These are phyloP conservation scores for Ophioninae sp. DNA, from an alignment of 2,888 invertebrate genomes.

Conservation along the genomic window DNA sequence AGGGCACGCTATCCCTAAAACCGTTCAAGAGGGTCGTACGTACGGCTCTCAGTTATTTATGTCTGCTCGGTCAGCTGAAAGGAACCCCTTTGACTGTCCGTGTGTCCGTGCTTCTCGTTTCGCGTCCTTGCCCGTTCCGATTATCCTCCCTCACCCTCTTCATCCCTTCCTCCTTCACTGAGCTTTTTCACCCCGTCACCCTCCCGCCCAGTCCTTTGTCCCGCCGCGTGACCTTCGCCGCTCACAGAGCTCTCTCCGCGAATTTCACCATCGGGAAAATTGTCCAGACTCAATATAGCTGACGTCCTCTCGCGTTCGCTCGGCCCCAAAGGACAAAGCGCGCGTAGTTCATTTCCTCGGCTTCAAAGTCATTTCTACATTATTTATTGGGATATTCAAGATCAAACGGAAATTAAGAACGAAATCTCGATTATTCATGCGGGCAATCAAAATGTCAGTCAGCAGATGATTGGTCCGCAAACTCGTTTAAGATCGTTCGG, in stretches of 20 bases:
- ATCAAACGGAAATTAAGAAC: too few relatives aligned
- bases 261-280: constrained; percentile 39
- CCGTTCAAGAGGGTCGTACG: constrained; percentile 55
- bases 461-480: too few relatives aligned
- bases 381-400: too few relatives aligned
- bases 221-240: constrained; percentile 24
- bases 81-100: constrained; percentile 53
- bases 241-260: constrained; percentile 26
- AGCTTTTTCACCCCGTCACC: constrained; percentile 29
- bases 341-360: too few relatives aligned
- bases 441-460: too few relatives aligned
- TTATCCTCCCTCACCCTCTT: constrained; percentile 19
- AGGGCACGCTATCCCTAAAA: constrained; percentile 23
- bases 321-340: too few relatives aligned
- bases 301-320: constrained; percentile 3
- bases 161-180: constrained; percentile 4
- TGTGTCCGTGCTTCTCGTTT: constrained; percentile 22
- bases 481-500: too few relatives aligned
- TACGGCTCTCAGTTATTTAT: constrained; percentile 60
- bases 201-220: constrained; percentile 23
- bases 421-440: too few relatives aligned
- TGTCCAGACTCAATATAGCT: constrained; percentile 27
- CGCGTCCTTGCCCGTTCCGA: not conserved
- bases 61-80: constrained; percentile 60
- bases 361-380: too few relatives aligned